Conservation (phyloP, 1,140 invertebrate genomes). For the Oreohelix idahoensis region DNA sequence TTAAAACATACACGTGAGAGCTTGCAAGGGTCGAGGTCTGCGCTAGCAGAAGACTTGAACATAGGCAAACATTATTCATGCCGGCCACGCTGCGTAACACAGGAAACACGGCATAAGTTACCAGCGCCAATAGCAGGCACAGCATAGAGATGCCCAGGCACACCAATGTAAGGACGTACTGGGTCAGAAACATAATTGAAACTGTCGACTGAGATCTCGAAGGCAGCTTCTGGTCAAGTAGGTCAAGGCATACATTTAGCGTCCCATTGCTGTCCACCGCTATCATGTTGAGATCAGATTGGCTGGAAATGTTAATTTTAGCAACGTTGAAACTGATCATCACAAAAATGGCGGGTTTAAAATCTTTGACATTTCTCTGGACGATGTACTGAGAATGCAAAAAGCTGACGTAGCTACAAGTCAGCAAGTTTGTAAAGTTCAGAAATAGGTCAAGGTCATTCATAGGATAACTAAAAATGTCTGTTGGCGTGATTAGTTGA, state of each 20-base stretch:
- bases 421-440: not conserved
- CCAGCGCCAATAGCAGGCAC: not conserved
- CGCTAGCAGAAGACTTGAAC: not conserved
- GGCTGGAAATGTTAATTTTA: not conserved
- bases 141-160: conserved; percentile 4
- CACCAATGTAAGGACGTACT: not conserved
- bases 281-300: not conserved
- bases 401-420: not conserved
- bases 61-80: conserved; percentile 2
- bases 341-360: not conserved
- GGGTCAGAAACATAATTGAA: not conserved
- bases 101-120: conserved; percentile 12
- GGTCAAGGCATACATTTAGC: not conserved
- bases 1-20: conserved; percentile 11
- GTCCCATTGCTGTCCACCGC: not conserved
- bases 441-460: not conserved
- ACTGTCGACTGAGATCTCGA: not conserved
- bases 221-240: not conserved
- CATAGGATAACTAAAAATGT: not conserved
- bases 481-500: not conserved
- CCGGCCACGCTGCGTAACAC: conserved; percentile 7
- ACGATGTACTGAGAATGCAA: not conserved
- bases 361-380: not conserved
- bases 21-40: not conserved
- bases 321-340: not conserved